Conservation (phyloP, 2,888 invertebrate species). For the Acrobeloides nanus region DNA sequence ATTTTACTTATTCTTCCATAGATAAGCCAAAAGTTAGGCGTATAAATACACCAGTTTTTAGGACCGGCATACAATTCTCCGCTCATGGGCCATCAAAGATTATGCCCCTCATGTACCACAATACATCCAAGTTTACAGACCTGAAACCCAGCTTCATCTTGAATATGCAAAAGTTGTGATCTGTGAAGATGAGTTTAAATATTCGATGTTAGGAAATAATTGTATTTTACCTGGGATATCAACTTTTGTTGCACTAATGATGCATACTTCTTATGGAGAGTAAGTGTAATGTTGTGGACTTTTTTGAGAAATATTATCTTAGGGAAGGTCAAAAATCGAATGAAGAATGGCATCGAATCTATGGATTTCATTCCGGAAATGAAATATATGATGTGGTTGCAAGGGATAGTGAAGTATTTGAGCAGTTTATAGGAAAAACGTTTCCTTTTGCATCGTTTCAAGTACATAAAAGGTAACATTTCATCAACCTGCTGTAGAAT, state of each 20-base stretch:
- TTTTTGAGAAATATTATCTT: constrained; percentile 45
- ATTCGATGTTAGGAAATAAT: constrained; percentile 91
- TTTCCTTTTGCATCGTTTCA: constrained; percentile 99
- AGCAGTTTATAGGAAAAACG: constrained; percentile 95
- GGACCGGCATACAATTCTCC: constrained; percentile 70
- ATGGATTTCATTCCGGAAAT: constrained; percentile 95
- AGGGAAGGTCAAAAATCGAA: constrained; percentile 88
- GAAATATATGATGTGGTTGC: constrained; percentile 86
- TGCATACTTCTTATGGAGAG: constrained; percentile 95
- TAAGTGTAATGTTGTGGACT: no score
- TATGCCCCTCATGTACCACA: constrained; percentile 92
- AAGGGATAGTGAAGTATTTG: constrained; percentile 71
- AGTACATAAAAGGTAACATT: constrained; percentile 94
- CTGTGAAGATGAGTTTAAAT: constrained; percentile 97
- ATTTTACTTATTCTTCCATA: no score
- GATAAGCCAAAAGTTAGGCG: no score
- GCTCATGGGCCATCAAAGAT: constrained; percentile 97
- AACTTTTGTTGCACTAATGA: constrained; percentile 82
- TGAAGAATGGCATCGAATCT: constrained; percentile 96
- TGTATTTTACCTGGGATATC: constrained; percentile 96
- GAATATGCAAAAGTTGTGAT: constrained; percentile 97
- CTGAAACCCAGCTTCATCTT: constrained; percentile 95
- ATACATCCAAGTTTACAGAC: constrained; percentile 94
- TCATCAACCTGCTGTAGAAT: no score
- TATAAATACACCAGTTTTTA: no score